A percentile compares a stretch with the other conserved stretches of the same genome.
Evolutionary conservation across 2,888 invertebrate species (phyloP).

Genomic region (Sinodicranocentrus sp.): DNA sequence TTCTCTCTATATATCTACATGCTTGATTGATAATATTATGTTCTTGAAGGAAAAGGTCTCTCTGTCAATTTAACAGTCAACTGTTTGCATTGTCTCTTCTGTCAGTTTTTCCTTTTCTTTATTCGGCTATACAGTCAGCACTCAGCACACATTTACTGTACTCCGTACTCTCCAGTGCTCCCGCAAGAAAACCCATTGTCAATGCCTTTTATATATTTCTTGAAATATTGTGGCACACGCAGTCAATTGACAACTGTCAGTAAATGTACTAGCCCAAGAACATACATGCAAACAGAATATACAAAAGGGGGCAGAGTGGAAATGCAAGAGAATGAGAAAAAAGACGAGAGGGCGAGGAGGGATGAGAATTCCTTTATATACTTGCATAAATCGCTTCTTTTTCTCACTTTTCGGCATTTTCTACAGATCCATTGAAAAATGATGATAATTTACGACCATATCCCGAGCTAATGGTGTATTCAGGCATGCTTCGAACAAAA

Average conservation of each 20-base stretch:
- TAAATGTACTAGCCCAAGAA: neutral
- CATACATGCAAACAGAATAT: neutral
- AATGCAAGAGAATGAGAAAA: constrained; percentile 10
- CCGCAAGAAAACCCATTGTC: constrained; percentile 27
- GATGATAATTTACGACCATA: constrained; percentile 56
- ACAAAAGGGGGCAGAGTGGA: neutral
- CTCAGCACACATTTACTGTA: neutral
- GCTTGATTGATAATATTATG: constrained; percentile 47
- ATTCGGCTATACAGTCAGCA: neutral
- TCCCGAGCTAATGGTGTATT: constrained; percentile 36
- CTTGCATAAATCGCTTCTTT: neutral
- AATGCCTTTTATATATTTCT: constrained; percentile 27
- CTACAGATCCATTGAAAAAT: constrained; percentile 31
- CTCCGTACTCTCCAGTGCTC: neutral
- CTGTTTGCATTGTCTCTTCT: constrained; percentile 58
- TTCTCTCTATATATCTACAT: constrained; percentile 21
- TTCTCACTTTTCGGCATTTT: neutral
- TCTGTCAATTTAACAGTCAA: constrained; percentile 64
- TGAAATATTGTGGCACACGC: constrained; percentile 63
- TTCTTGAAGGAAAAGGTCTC: constrained; percentile 60
- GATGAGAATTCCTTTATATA: constrained; percentile 15
- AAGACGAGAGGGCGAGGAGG: neutral
- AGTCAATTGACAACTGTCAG: constrained; percentile 64
- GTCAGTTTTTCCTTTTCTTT: constrained; percentile 44
- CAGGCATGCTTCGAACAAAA: constrained; percentile 1